Conservation (phyloP, 2,888 invertebrate genomes). For the Trissoscelio sp. region DNA sequence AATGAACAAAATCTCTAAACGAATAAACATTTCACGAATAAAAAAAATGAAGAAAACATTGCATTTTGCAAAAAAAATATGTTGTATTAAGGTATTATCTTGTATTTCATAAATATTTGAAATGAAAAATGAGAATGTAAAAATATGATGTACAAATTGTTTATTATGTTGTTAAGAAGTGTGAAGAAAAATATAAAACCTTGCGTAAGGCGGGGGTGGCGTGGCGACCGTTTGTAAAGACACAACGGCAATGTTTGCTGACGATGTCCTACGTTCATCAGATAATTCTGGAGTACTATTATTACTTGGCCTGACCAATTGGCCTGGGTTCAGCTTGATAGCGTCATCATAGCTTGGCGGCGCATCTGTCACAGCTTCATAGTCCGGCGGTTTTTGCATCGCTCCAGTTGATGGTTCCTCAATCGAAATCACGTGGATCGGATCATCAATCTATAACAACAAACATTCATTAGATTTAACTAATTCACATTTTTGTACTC, state of each 20-base stretch:
- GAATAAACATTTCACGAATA: no score
- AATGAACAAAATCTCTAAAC: no score
- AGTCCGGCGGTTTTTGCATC: conserved; percentile 89
- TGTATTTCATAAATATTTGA: no score
- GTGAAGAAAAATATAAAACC: no score
- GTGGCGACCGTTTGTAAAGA: conserved; percentile 75
- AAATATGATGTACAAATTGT: no score
- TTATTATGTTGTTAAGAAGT: no score
- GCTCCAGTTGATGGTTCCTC: conserved; percentile 85
- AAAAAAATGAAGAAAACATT: no score
- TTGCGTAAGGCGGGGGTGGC: conserved; percentile 81
- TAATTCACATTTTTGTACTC: no score
- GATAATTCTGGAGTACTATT: conserved; percentile 64
- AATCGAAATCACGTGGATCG: conserved; percentile 88
- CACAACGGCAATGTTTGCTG: conserved; percentile 72
- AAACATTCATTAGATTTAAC: neutral
- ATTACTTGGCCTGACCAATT: conserved; percentile 80
- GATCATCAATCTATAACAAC: conserved; percentile 86
- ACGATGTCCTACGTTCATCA: conserved; percentile 70
- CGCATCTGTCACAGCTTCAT: conserved; percentile 88
- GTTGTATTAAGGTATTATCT: no score
- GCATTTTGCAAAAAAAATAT: no score
- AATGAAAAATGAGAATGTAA: no score
- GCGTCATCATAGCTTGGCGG: conserved; percentile 90
- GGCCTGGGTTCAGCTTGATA: conserved; percentile 88